These are phyloP conservation scores for Colaptes auratus DNA, from an alignment of 2,113 vertebrate species.

Conservation along the genomic window DNA sequence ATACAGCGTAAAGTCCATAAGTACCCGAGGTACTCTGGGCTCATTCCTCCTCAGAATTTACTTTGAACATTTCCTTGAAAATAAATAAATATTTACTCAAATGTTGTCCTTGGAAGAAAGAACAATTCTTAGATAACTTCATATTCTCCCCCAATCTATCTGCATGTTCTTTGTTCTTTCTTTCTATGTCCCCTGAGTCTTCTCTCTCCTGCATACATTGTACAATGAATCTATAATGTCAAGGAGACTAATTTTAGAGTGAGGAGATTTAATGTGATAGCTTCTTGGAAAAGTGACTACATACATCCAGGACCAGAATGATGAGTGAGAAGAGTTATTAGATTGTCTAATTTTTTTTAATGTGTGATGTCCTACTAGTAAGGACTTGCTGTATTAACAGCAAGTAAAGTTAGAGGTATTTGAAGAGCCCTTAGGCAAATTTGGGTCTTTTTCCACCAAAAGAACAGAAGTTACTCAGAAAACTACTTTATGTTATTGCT, in stretches of 20 bases:
- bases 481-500: neutral
- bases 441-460: neutral
- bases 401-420: neutral
- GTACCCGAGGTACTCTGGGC: neutral
- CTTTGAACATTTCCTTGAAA: neutral
- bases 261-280: slow-evolving; percentile 49
- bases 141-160: neutral
- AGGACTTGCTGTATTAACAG: neutral
- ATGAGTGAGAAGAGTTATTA: neutral
- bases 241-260: slow-evolving; percentile 26
- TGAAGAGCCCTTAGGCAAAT: neutral
- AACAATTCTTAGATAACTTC: neutral
- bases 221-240: slow-evolving; percentile 3
- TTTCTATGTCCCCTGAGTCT: neutral
- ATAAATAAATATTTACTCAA: neutral
- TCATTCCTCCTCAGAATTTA: neutral
- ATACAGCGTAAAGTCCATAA: neutral
- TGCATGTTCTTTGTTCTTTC: neutral
- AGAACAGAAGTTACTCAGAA: neutral
- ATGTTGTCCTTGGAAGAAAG: neutral
- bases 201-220: neutral
- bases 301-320: neutral
- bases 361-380: neutral
- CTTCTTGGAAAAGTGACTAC: slow-evolving; percentile 32
- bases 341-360: neutral